Base-by-base conservation (phyloP, 1,140 invertebrate species). In the Caenorhabditis inopinata region DNA sequence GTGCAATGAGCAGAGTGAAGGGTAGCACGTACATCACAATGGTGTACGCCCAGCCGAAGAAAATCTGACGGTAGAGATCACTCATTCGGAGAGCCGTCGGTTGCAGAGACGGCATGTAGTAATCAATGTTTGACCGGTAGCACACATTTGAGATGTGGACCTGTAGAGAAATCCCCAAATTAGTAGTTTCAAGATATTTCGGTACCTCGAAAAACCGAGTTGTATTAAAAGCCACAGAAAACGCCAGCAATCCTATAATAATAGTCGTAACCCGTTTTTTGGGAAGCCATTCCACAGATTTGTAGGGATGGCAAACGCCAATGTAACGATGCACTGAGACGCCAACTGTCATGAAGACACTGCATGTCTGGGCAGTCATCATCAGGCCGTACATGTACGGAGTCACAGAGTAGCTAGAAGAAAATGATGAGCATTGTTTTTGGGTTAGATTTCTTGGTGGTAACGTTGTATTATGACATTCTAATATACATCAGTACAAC, bases 131-230 rank as follows among this genome's bases (percentile, higher is more conserved):
- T 14, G n/a, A 23, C 2, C 83, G 77, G 21, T 74, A 83, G 46
- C 83, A 83, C 1, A 81, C 80, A 23, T 75, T 81, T 27, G 80
- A 81, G 49, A 78, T 51, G 27, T 81, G 73, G 21, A 83, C 79
- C 78, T 83, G 49, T n/a, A n/a, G n/a, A n/a, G n/a, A n/a, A n/a
- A n/a, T n/a, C n/a, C n/a, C n/a, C n/a, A n/a, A n/a, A n/a, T n/a
- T n/a, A n/a, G n/a, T n/a, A n/a, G n/a, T n/a, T n/a, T n/a, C n/a
- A n/a, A n/a, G n/a, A n/a, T n/a, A n/a, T n/a, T n/a, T n/a, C n/a
- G n/a, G n/a, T n/a, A 84, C 83, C 73, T 84, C 83, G 27, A 84
- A 84, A 35, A 84, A 84, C n/a, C 83, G 47, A 3, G 83, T 81
- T 5, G 62, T 83, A 45, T 84, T 84, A 62, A 84, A 84, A 16